Evolutionary conservation across 2,113 vertebrate genomes (phyloP).

Genomic region (Tychaedon coryphoeus): DNA sequence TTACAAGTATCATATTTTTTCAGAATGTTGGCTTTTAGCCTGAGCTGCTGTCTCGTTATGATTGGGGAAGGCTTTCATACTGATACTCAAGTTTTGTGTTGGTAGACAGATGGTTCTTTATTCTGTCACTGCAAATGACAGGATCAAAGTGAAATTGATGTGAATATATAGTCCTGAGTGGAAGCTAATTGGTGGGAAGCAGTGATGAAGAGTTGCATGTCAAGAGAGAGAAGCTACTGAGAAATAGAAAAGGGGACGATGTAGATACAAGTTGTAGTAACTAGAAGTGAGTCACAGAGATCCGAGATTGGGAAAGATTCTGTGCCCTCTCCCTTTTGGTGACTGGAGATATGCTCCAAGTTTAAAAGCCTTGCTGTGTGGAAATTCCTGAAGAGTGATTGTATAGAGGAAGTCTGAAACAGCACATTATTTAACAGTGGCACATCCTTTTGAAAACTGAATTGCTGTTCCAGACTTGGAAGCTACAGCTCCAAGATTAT

Average conservation of each 20-base stretch:
- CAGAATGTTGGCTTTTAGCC: neutral
- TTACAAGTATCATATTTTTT: neutral
- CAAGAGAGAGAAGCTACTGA: neutral
- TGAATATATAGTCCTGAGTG: neutral
- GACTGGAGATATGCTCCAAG: neutral
- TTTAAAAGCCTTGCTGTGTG: neutral
- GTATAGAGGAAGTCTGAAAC: neutral
- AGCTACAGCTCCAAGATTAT: neutral
- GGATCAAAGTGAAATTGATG: neutral
- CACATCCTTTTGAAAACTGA: neutral
- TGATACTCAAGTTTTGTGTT: neutral
- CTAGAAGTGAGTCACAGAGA: neutral
- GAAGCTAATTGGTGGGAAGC: neutral
- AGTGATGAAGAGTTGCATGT: neutral
- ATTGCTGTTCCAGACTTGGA: neutral
- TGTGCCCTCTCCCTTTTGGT: neutral
- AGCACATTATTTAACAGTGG: neutral
- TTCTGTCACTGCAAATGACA: neutral
- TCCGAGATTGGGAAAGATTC: neutral
- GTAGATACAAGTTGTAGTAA: neutral
- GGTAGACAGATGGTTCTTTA: neutral
- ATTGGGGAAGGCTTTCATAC: neutral
- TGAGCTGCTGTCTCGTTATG: neutral
- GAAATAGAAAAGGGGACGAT: neutral
- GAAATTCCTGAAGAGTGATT: neutral